Percentiles rank a stretch among this genome's conserved stretches.
Conservation (phyloP, 1,140 invertebrate species). For the Planococcus citri region DNA sequence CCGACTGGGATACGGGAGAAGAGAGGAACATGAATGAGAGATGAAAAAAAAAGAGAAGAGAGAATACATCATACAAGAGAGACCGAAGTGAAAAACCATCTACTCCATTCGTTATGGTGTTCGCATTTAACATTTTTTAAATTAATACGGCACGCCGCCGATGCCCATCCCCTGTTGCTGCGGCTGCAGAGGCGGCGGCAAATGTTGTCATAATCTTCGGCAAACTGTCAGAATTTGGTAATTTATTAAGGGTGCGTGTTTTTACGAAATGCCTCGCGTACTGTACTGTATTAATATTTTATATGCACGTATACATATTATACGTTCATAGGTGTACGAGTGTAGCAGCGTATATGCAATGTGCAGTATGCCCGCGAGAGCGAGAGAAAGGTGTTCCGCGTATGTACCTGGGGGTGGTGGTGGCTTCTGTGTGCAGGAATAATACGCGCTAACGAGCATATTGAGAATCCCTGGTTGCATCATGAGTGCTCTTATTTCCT, state of each 20-base stretch:
- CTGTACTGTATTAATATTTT: no score
- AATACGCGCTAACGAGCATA: neutral
- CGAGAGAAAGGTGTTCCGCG: no score
- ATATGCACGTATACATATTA: no score
- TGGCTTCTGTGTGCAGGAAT: no score
- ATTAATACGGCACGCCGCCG: neutral
- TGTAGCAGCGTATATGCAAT: neutral
- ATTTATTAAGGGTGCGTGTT: neutral
- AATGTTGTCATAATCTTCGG: neutral
- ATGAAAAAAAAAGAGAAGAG: neutral
- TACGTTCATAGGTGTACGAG: neutral
- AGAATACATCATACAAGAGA: neutral
- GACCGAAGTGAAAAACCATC: neutral
- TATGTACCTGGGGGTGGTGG: no score
- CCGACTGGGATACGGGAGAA: neutral
- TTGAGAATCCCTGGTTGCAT: neutral
- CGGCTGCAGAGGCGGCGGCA: neutral
- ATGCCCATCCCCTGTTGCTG: no score
- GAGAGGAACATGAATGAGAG: neutral
- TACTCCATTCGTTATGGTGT: neutral
- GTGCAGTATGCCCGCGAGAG: neutral
- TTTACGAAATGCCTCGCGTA: no score
- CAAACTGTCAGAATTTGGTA: neutral
- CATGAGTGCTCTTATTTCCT: constrained; percentile 13
- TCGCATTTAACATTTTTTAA: neutral